Evolutionary conservation across 2,797 vertebrate genomes (phyloP).

Genomic region (Oreochromis mossambicus): DNA sequence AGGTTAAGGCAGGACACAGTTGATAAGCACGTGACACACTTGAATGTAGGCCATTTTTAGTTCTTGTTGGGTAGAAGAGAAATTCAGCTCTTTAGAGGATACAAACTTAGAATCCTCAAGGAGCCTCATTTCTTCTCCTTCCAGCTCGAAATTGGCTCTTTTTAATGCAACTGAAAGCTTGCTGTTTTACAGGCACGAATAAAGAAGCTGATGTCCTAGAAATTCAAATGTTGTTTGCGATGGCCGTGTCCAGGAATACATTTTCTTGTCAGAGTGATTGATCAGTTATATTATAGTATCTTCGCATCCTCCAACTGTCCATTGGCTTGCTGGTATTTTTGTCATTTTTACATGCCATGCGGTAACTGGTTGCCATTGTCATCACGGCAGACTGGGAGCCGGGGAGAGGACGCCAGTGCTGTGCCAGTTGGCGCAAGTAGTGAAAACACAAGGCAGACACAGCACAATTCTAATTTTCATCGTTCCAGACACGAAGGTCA

Average conservation of each 20-base stretch:
- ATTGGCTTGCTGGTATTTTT: constrained; percentile 67
- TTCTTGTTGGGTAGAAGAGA: constrained; percentile 26
- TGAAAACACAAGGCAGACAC: constrained; percentile 76
- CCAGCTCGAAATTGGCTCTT: constrained; percentile 9
- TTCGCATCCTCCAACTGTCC: constrained; percentile 54
- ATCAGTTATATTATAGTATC: constrained; percentile 49
- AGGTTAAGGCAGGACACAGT: constrained; percentile 54
- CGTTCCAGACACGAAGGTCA: constrained; percentile 77
- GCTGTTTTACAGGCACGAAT: neutral
- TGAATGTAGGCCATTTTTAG: constrained; percentile 52
- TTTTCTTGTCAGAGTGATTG: constrained; percentile 12
- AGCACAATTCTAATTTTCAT: constrained; percentile 76
- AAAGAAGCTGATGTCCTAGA: constrained; percentile 10
- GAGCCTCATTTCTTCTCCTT: constrained; percentile 14
- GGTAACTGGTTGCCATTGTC: constrained; percentile 74
- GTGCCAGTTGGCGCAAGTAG: constrained; percentile 77
- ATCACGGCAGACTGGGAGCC: constrained; percentile 73
- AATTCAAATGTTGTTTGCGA: neutral
- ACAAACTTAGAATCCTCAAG: constrained; percentile 36
- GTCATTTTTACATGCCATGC: constrained; percentile 71
- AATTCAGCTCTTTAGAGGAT: constrained; percentile 46
- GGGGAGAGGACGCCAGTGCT: constrained; percentile 60
- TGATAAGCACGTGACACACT: constrained; percentile 44
- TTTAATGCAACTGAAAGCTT: constrained; percentile 24
- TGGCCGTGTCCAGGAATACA: neutral